Conservation (phyloP, 2,113 vertebrate species). For the Cyphotilapia sp. region DNA sequence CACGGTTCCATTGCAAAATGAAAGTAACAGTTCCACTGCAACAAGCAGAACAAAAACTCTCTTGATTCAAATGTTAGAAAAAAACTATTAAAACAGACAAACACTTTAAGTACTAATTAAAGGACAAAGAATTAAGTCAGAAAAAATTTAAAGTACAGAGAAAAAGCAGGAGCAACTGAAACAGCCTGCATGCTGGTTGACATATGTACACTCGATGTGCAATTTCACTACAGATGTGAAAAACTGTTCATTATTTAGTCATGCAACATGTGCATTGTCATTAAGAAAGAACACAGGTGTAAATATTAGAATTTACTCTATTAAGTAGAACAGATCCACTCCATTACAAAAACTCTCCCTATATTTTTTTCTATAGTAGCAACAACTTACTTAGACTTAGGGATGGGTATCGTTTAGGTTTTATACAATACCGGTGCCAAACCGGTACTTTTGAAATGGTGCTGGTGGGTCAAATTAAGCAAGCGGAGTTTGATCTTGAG, state of each 20-base stretch:
- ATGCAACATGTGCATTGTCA: too few relatives aligned
- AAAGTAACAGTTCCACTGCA: neutral
- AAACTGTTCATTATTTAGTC: too few relatives aligned
- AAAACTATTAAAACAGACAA: neutral
- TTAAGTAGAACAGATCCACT: neutral
- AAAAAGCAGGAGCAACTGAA: neutral
- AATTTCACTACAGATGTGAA: neutral
- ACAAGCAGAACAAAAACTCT: neutral
- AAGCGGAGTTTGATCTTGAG: too few relatives aligned
- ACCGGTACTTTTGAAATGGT: too few relatives aligned
- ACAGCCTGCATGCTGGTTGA: neutral
- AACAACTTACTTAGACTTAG: neutral
- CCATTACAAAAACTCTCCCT: neutral
- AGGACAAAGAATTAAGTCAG: neutral
- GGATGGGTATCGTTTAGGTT: too few relatives aligned
- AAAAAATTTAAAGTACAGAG: neutral
- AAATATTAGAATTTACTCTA: neutral
- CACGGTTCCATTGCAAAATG: neutral
- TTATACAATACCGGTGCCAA: too few relatives aligned
- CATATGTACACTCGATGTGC: neutral
- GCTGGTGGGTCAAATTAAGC: neutral
- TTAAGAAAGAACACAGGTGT: too few relatives aligned
- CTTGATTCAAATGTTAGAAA: neutral
- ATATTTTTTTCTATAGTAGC: neutral
- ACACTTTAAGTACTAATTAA: neutral